These are phyloP conservation scores for Andrena trimmerana DNA, from an alignment of 2,888 invertebrate genomes.

Conservation along the genomic window DNA sequence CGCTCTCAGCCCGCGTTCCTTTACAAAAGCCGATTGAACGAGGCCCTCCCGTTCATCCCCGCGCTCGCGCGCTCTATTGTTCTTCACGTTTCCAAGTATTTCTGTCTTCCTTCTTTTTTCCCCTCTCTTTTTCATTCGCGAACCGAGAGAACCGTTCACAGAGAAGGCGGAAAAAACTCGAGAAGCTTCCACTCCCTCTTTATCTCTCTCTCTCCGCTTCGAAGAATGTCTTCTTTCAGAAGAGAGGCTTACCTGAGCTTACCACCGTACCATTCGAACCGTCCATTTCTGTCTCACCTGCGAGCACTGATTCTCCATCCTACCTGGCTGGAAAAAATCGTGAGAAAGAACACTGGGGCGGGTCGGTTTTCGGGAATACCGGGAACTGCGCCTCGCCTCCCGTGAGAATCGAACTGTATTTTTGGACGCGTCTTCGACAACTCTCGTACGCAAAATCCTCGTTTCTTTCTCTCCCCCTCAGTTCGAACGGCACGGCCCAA, in stretches of 20 bases:
- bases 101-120: not conserved
- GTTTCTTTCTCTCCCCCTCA: not conserved
- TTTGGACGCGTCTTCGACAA: not conserved
- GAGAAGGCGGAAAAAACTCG: slow-evolving; percentile 22
- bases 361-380: slow-evolving; percentile 25
- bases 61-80: slow-evolving; percentile 29
- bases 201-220: not conserved
- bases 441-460: not conserved
- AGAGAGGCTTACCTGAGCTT: slow-evolving; percentile 42
- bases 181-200: slow-evolving; percentile 12
- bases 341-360: slow-evolving; percentile 34
- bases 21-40: slow-evolving; percentile 33
- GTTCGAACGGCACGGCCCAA: too few relatives aligned
- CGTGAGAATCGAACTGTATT: slow-evolving; percentile 18
- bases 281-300: slow-evolving; percentile 68
- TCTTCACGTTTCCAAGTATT: slow-evolving; percentile 47
- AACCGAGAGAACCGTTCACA: slow-evolving; percentile 14
- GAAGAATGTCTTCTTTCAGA: slow-evolving; percentile 21
- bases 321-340: slow-evolving; percentile 64
- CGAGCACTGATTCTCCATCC: slow-evolving; percentile 47
- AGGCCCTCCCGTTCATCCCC: slow-evolving; percentile 32
- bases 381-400: slow-evolving; percentile 2
- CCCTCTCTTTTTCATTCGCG: not conserved
- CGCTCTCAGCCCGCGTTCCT: slow-evolving; percentile 12
- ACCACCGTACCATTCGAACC: not conserved